phyloP scores from a whole-genome alignment of 2,113 vertebrate species.

The Cacatua alba region DNA sequence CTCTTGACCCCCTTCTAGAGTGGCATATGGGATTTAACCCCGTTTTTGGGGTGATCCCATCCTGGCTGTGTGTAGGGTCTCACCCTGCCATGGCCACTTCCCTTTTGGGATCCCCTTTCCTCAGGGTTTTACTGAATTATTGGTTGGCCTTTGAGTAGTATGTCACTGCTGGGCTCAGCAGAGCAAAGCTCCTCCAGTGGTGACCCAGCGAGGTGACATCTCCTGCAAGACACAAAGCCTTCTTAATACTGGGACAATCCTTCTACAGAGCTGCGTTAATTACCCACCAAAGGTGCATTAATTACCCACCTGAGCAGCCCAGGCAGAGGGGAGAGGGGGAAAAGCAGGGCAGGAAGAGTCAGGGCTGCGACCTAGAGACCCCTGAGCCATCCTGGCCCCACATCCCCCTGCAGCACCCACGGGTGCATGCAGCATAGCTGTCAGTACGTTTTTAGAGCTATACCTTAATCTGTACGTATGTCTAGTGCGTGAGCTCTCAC shows the following conservation, averaged over 20 bases:
- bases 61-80: background rate
- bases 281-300: background rate
- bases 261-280: background rate
- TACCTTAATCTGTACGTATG: rapidly evolving
- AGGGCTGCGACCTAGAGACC: background rate
- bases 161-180: background rate
- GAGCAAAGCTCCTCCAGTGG: background rate
- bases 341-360: background rate
- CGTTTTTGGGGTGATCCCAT: background rate
- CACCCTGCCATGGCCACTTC: rapidly evolving
- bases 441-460: rapidly evolving
- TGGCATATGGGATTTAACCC: rapidly evolving
- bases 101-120: background rate
- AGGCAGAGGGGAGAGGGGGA: background rate
- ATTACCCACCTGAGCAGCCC: background rate
- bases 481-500: rapidly evolving
- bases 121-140: background rate
- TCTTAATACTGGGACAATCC: background rate
- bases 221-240: background rate
- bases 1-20: background rate
- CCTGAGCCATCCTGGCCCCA: background rate
- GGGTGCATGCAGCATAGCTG: rapidly evolving
- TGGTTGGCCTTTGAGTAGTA: background rate
- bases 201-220: background rate
- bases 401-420: rapidly evolving